A percentile compares a stretch with the other conserved stretches of the same genome.
phyloP scores from a whole-genome alignment of 2,888 invertebrate genomes.

The Macaria notata region DNA sequence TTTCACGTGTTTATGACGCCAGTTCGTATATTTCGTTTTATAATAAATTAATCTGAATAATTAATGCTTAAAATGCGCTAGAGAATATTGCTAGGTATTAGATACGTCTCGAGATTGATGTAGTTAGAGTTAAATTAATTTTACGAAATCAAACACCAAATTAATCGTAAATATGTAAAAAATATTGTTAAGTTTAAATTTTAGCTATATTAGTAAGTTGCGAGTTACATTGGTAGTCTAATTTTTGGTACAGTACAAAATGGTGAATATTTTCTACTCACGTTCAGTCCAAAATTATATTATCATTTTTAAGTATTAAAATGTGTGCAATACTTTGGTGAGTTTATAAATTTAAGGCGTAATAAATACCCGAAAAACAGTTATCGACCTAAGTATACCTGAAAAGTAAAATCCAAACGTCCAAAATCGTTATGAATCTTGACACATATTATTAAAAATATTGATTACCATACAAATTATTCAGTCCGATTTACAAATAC shows the following conservation, averaged over 20 bases:
- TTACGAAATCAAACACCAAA: slow-evolving; percentile 76
- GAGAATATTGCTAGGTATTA: slow-evolving; percentile 44
- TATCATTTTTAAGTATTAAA: background rate
- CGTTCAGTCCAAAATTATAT: slow-evolving; percentile 10
- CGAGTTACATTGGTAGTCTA: slow-evolving; percentile 18
- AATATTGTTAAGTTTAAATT: slow-evolving; percentile 44
- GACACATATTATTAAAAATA: background rate
- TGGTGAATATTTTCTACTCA: background rate
- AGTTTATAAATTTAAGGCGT: background rate
- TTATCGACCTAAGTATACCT: background rate
- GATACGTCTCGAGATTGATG: slow-evolving; percentile 38
- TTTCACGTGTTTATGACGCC: slow-evolving; percentile 6
- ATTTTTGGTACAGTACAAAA: slow-evolving; percentile 19
- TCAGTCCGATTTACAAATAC: background rate
- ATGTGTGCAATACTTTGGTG: background rate
- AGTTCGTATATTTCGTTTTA: no score
- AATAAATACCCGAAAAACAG: background rate
- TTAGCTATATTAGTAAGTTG: slow-evolving; percentile 40
- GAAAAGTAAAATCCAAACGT: slow-evolving; percentile 10
- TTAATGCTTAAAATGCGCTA: slow-evolving; percentile 19
- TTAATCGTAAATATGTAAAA: slow-evolving; percentile 63
- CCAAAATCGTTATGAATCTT: slow-evolving; percentile 12
- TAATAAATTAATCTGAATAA: background rate
- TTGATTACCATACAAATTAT: background rate
- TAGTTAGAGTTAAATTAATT: slow-evolving; percentile 50